Conservation (phyloP, 2,888 invertebrate species). For the Mamestra brassicae region DNA sequence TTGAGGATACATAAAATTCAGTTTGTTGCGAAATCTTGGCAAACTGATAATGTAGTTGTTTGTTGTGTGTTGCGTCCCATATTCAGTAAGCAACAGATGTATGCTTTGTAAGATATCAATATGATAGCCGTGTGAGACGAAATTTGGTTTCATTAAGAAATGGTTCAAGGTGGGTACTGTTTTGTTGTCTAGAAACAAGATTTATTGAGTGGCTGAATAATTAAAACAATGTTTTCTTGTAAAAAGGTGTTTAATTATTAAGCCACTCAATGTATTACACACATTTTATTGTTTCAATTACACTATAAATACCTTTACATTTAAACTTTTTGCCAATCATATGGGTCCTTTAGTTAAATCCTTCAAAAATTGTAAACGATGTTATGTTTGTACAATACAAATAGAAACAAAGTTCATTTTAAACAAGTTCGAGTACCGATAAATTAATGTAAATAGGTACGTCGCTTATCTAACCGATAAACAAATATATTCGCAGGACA, state of each 20-base stretch:
- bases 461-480: conserved; percentile 4
- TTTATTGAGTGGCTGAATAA: background rate
- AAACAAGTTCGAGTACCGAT: background rate
- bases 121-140: background rate
- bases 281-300: too few species aligned
- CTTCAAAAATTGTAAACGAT: background rate
- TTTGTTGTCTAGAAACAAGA: background rate
- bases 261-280: too few species aligned
- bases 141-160: conserved; percentile 10
- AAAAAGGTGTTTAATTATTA: background rate
- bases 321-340: too few species aligned
- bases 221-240: too few species aligned
- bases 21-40: conserved; percentile 64
- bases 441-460: background rate
- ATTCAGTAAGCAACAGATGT: conserved; percentile 50
- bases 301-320: too few species aligned
- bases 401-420: background rate
- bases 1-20: conserved; percentile 56
- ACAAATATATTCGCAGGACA: background rate
- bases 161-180: background rate
- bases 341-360: background rate
- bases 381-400: background rate
- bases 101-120: conserved; percentile 53
- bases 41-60: conserved; percentile 59
- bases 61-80: conserved; percentile 58